phyloP scores from a whole-genome alignment of 1,140 invertebrate species.

The Diorhabda sublineata region DNA sequence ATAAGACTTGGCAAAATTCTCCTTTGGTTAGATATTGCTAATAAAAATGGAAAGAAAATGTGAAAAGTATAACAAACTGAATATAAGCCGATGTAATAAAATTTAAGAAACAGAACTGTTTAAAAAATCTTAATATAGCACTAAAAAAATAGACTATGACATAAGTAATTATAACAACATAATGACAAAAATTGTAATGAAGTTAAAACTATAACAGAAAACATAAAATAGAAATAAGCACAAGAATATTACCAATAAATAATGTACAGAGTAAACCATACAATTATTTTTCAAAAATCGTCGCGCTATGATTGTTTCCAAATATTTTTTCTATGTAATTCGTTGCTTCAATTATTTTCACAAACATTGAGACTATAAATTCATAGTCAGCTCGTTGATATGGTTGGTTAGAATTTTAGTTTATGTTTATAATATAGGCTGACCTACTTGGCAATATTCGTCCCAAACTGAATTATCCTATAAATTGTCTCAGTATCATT shows the following conservation, averaged over 20 bases:
- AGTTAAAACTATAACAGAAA: conserved; percentile 27
- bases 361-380: too few relatives aligned
- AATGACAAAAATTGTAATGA: conserved; percentile 27
- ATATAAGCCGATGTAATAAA: conserved; percentile 28
- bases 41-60: conserved; percentile 16
- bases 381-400: too few relatives aligned
- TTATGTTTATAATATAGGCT: too few relatives aligned
- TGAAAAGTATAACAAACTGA: conserved; percentile 19
- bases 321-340: too few relatives aligned
- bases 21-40: conserved; percentile 18
- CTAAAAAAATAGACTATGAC: conserved; percentile 39
- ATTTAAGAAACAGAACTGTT: conserved; percentile 35
- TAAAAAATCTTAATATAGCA: conserved; percentile 29
- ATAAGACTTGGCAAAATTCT: conserved; percentile 21
- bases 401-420: too few relatives aligned
- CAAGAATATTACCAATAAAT: conserved; percentile 30
- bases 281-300: too few relatives aligned
- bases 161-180: conserved; percentile 34
- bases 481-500: too few relatives aligned
- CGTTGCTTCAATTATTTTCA: too few relatives aligned
- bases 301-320: too few relatives aligned
- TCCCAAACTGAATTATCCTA: too few relatives aligned
- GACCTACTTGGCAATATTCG: too few relatives aligned
- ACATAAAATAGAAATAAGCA: conserved; percentile 27
- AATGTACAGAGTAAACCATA: conserved; percentile 16